Percentiles rank a stretch among this genome's conserved stretches.
Evolutionary conservation across 2,113 vertebrate genomes (phyloP).

Genomic region (Ochotona princeps): DNA sequence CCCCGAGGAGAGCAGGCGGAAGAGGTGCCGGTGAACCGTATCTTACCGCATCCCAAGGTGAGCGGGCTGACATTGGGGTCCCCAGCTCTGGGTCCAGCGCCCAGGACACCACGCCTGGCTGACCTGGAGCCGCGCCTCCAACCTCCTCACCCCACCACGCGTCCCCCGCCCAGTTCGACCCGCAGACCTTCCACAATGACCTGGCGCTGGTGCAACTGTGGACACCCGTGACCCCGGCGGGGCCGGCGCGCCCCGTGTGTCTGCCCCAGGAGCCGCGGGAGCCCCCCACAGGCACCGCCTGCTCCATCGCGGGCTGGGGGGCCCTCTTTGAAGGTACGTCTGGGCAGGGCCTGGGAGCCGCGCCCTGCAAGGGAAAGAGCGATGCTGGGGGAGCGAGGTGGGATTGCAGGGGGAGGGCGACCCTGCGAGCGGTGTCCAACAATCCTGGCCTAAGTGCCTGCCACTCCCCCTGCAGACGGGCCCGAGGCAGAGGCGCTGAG

Average conservation of each 20-base stretch:
- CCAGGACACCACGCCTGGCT: neutral
- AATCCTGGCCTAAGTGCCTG: neutral
- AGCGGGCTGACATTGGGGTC: neutral
- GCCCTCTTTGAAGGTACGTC: conserved; percentile 94
- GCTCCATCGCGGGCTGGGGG: conserved; percentile 96
- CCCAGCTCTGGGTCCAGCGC: neutral
- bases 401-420: too few relatives aligned
- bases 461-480: conserved; percentile 87
- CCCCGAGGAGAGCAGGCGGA: conserved; percentile 88
- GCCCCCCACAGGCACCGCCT: conserved; percentile 89
- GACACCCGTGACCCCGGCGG: conserved; percentile 83
- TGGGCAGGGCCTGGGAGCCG: neutral
- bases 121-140: neutral
- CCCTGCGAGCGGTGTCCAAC: rapidly evolving
- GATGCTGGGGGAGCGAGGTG: neutral
- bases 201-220: conserved; percentile 94
- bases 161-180: conserved; percentile 91
- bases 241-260: conserved; percentile 90
- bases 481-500: conserved; percentile 92
- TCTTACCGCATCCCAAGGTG: conserved; percentile 96
- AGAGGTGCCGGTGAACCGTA: conserved; percentile 92
- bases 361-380: rapidly evolving
- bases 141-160: too few relatives aligned
- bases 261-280: conserved; percentile 88
- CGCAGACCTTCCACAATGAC: conserved; percentile 95